A percentile compares a stretch with the other conserved stretches of the same genome.
Evolutionary conservation across 2,888 invertebrate genomes (phyloP).

Genomic region (Synanthedon formicaeformis): DNA sequence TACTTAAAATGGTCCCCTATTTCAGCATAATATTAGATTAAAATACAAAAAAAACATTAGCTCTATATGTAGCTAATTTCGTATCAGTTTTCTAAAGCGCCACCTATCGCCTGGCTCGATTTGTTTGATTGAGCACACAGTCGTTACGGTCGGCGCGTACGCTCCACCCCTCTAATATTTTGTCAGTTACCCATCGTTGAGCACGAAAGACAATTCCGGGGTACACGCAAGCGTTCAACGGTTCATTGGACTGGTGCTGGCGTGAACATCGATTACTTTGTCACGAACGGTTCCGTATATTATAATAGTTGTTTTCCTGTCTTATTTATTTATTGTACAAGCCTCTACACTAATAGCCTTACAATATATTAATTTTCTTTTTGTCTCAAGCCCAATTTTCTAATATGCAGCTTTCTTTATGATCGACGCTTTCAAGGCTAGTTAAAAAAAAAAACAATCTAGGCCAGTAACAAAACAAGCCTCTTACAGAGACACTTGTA

Average conservation of each 20-base stretch:
- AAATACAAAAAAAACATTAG: too few relatives aligned
- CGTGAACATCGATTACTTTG: constrained; percentile 15
- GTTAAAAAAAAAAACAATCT: neutral
- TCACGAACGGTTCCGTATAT: constrained; percentile 4
- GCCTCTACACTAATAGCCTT: too few relatives aligned
- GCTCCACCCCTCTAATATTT: neutral
- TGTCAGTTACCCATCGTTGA: constrained; percentile 1
- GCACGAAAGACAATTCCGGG: constrained; percentile 9
- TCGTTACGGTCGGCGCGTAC: neutral
- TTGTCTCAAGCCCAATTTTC: too few relatives aligned
- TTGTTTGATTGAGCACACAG: neutral
- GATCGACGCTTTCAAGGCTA: constrained; percentile 3
- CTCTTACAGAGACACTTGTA: too few relatives aligned
- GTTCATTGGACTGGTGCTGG: constrained; percentile 13
- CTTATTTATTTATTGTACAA: too few relatives aligned
- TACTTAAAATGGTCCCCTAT: too few relatives aligned
- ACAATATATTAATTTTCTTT: too few relatives aligned
- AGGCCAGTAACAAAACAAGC: too few relatives aligned
- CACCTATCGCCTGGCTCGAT: neutral
- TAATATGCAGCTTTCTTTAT: too few relatives aligned
- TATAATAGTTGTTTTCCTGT: neutral
- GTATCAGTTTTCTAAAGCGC: neutral
- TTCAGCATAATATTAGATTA: too few relatives aligned
- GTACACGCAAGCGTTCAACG: constrained; percentile 12
- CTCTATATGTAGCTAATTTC: too few relatives aligned